A percentile compares a stretch with the other conserved stretches of the same genome.
Conservation (phyloP, 2,113 vertebrate genomes). For the Rhabdomys dilectus region DNA sequence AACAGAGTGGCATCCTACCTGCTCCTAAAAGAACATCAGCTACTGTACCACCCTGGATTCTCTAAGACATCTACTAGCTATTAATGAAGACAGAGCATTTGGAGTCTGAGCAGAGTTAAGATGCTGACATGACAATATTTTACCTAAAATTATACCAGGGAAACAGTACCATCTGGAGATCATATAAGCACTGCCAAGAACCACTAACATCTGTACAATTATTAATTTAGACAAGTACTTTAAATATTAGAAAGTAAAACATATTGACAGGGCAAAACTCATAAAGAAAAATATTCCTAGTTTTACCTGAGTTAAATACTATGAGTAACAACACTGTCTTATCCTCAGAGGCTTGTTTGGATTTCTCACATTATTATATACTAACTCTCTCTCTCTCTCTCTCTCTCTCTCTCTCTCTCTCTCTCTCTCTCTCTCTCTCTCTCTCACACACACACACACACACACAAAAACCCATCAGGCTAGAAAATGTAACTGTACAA, state of each 20-base stretch:
- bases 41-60: slow-evolving; percentile 71
- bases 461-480: not conserved
- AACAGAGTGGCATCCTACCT: slow-evolving; percentile 71
- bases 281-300: not conserved
- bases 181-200: not conserved
- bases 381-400: not conserved
- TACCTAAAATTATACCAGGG: slow-evolving; percentile 59
- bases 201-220: not conserved
- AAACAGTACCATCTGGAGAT: not conserved
- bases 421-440: too few species aligned
- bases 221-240: not conserved
- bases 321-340: not conserved
- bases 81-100: slow-evolving; percentile 79
- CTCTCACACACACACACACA: too few species aligned
- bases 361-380: not conserved
- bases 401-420: too few species aligned
- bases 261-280: slow-evolving; percentile 7
- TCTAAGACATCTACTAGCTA: slow-evolving; percentile 77
- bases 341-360: not conserved
- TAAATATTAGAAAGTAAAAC: not conserved
- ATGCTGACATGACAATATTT: slow-evolving; percentile 67
- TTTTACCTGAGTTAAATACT: slow-evolving; percentile 9
- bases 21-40: slow-evolving; percentile 54
- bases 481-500: not conserved
- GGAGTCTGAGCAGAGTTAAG: slow-evolving; percentile 74